A percentile compares a stretch with the other conserved stretches of the same genome.
These are phyloP conservation scores for Melipona quadrifasciata DNA, from an alignment of 1,140 invertebrate species.

Conservation along the genomic window DNA sequence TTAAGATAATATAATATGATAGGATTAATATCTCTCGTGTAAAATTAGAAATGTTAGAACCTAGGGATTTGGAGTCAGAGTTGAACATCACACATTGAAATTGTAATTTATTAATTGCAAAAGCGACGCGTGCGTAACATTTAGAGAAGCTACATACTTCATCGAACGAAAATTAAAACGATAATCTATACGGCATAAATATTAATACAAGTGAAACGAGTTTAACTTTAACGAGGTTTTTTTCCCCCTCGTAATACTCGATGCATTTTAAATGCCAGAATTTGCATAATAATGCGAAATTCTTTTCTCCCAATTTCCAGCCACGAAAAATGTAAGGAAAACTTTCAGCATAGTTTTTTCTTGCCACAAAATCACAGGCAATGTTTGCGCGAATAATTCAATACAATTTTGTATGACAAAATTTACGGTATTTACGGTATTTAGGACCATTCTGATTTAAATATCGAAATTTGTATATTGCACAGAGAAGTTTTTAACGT, in stretches of 20 bases:
- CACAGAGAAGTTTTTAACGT: no score
- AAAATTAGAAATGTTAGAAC: no score
- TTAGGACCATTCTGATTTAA: no score
- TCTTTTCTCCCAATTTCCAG: neutral
- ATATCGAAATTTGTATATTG: no score
- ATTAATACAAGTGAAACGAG: neutral
- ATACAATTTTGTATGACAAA: no score
- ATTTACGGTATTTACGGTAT: no score
- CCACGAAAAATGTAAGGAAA: neutral
- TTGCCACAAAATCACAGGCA: no score
- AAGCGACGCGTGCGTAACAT: neutral
- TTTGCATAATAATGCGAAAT: neutral
- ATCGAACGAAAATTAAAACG: neutral
- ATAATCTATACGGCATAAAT: neutral
- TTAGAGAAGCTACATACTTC: neutral
- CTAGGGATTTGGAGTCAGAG: neutral
- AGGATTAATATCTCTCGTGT: no score
- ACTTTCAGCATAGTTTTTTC: neutral
- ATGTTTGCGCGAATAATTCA: no score
- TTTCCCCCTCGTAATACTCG: neutral
- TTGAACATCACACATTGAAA: neutral
- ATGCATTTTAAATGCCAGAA: neutral
- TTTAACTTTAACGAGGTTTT: neutral
- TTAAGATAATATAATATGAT: no score
- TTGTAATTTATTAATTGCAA: neutral